Base-by-base conservation (phyloP, 2,797 vertebrate genomes). In the Streptopelia turtur region DNA sequence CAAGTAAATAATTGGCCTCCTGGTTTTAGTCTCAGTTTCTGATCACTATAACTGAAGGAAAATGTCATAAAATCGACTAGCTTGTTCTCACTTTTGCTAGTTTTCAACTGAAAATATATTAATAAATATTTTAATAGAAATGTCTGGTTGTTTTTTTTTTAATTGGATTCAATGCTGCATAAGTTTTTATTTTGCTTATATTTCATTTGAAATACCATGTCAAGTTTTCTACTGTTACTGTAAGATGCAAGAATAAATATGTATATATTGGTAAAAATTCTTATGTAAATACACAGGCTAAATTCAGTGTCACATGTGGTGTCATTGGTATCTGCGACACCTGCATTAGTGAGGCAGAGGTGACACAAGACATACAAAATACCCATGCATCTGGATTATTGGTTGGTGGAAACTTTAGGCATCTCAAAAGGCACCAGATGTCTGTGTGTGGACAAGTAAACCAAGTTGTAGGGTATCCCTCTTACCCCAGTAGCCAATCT, bases 141-240 rank as follows among this genome's bases (percentile, higher is more conserved):
- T 13, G 2, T 17, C 4, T 47, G 6, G 18, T n/a, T n/a, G n/a
- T n/a, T 69, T 87, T 31, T 43, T 55, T 68, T 75, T 83, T 31
- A 7, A 13, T 69, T n/a, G 13, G 10, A 37, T 15, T 69, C 10
- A 57, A 2, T 28, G 20, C 65, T 33, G 9, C 0, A 0, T 14
- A 64, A 27, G 5, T 52, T 74, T 91, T 77, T 83, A 25, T 69
- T 89, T 3, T 25, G 2, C 8, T 50, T 75, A 7, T 63, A 21
- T 74, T 89, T 91, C 41, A 49, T 1, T 68, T 64, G 39, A 76
- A 80, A 70, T 12, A 25, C 23, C 25, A 23, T 49, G 16, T 65
- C 45, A 50, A 1, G 11, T 75, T 64, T 70, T 80, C 33, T 63
- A 41, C 52, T 49, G 23, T 76, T 81, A 21, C n/a, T 70, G 6